Percentiles rank a stretch among this genome's conserved stretches.
phyloP scores from a whole-genome alignment of 30 jellyfish, hydroid and myxozoan genomes.

The Turritopsis rubra region DNA sequence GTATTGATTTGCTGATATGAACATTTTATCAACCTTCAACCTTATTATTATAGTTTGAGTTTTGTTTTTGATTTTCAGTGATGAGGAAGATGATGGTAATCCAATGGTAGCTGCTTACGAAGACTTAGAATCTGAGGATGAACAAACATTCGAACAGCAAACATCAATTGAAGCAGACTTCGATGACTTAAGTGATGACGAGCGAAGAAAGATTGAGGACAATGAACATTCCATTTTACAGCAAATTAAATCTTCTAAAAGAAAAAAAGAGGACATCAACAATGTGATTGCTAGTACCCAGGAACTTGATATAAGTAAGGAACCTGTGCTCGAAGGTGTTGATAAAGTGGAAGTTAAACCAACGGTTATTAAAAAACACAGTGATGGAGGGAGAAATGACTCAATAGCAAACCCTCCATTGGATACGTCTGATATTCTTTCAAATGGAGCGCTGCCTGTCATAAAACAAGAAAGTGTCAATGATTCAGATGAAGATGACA shows the following conservation, averaged over 20 bases:
- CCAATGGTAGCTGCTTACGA: constrained; percentile 53
- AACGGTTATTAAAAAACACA: not conserved
- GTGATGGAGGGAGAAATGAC: not conserved
- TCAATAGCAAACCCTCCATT: not conserved
- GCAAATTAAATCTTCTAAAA: constrained; percentile 19
- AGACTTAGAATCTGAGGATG: constrained; percentile 43
- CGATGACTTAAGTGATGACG: constrained; percentile 53
- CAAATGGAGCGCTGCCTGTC: not conserved
- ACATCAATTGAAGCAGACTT: not conserved
- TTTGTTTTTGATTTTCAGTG: not conserved
- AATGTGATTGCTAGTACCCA: not conserved
- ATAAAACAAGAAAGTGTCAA: not conserved
- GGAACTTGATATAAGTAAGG: not conserved
- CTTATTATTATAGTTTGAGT: too few species aligned
- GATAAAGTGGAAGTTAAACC: not conserved
- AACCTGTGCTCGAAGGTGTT: not conserved
- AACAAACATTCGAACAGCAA: not conserved
- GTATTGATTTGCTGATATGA: too few species aligned
- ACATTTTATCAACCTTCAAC: too few species aligned
- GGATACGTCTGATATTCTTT: not conserved
- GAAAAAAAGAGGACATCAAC: not conserved
- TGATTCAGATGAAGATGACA: not conserved
- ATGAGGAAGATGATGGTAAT: constrained; percentile 38
- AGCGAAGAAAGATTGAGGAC: constrained; percentile 22
- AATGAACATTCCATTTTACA: constrained; percentile 10